Evolutionary conservation across 2,888 invertebrate species (phyloP).

Genomic region (Cephus nigrinus): DNA sequence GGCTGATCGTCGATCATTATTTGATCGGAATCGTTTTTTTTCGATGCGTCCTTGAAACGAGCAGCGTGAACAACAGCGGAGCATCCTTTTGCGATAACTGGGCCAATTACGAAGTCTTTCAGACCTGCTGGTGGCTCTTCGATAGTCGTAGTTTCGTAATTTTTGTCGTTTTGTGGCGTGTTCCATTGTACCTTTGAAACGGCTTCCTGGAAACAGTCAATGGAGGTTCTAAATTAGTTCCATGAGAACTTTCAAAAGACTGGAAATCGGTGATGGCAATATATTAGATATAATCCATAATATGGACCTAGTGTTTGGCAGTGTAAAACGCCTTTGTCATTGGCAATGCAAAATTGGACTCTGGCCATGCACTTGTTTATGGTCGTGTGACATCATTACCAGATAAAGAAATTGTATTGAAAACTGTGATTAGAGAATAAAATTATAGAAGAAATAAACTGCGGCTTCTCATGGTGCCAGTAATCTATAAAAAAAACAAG

Average conservation of each 20-base stretch:
- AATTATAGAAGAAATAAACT: not conserved
- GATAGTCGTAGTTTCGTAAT: conserved; percentile 61
- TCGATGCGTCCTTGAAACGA: conserved; percentile 63
- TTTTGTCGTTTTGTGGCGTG: conserved; percentile 65
- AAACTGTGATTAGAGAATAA: not conserved
- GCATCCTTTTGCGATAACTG: conserved; percentile 82
- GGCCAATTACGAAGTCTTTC: conserved; percentile 75
- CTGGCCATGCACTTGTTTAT: not conserved
- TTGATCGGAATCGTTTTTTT: conserved; percentile 17
- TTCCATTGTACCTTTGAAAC: conserved; percentile 72
- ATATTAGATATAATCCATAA: not conserved
- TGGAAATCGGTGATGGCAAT: not conserved
- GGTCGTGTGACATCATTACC: not conserved
- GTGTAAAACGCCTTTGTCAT: not conserved
- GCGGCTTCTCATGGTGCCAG: not conserved
- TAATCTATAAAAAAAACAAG: not conserved
- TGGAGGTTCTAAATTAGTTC: not conserved
- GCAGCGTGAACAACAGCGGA: conserved; percentile 85
- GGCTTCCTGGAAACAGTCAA: conserved; percentile 67
- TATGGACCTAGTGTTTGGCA: not conserved
- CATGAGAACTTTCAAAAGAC: not conserved
- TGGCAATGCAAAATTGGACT: not conserved
- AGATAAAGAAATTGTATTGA: not conserved
- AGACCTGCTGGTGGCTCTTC: conserved; percentile 68
- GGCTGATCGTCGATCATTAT: conserved; percentile 33